A percentile compares a stretch with the other conserved stretches of the same genome.
Evolutionary conservation across 2,797 vertebrate genomes (phyloP).

Genomic region (Chelidonichthys spinosus): DNA sequence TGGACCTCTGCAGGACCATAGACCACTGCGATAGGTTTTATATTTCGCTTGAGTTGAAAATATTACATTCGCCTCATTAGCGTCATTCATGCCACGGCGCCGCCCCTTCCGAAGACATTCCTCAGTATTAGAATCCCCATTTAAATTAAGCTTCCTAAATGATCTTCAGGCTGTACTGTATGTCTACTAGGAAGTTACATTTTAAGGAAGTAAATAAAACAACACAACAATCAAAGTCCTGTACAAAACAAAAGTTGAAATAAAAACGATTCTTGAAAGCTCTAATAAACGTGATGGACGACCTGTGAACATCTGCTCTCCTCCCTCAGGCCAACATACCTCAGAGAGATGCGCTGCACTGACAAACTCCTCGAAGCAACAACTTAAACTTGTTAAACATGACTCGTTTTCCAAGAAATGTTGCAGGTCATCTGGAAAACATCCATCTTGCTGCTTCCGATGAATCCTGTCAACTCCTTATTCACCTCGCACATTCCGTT

Average conservation of each 20-base stretch:
- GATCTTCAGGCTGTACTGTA: too few species aligned
- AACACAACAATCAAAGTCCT: neutral
- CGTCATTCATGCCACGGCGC: too few species aligned
- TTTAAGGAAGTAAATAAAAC: neutral
- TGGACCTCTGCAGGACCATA: too few species aligned
- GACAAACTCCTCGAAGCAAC: neutral
- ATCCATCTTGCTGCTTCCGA: neutral
- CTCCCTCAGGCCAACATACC: neutral
- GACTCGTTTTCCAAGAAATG: neutral
- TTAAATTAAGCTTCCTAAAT: too few species aligned
- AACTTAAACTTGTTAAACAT: neutral
- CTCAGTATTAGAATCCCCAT: too few species aligned
- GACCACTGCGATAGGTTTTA: too few species aligned
- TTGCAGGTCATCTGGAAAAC: neutral
- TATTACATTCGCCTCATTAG: too few species aligned
- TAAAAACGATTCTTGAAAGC: neutral
- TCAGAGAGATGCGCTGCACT: neutral
- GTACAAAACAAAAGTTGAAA: neutral
- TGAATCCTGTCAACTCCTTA: neutral
- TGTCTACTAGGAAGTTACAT: too few species aligned
- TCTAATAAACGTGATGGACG: neutral
- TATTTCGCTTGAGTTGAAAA: too few species aligned
- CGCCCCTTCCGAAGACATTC: too few species aligned
- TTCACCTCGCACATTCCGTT: neutral
- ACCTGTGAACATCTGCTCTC: neutral